Base-by-base conservation (phyloP, 2,113 vertebrate genomes). In the Myiagra hebetior region DNA sequence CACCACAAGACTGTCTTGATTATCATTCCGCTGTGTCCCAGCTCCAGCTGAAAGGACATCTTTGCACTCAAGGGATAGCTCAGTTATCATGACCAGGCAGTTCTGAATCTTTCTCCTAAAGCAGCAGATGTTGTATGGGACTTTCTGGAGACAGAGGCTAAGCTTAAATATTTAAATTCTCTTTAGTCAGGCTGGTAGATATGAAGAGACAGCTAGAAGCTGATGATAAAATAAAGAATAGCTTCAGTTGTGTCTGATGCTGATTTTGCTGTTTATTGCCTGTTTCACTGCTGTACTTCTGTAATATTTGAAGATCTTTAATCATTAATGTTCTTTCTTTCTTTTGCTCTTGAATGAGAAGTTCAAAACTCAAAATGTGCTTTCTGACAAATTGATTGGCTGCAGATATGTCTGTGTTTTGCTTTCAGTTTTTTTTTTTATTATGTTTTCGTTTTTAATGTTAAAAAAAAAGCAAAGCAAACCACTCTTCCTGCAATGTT, bases 21-120 rank as follows among this genome's bases (percentile, higher is more conserved):
- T 96, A 69, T 73, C 63, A 63, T 84, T 88, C 53, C 0, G 1
- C 55, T 68, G 72, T 68, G 64, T 92, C 60, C 64, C 77, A 87
- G 67, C 86, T 93, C 52, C 88, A 94, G 83, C 90, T 95, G 90
- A 90, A 95, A 80, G 90, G 92, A 84, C 79, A 52, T 79, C 72
- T 91, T 91, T 90, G 44, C 95, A 56, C 90, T 87, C 52, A 49
- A 52, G 79, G 85, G 85, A 80, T 80, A 85, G 78, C 67, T 87
- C 4, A 0, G 64, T 91, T 94, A 90, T 68, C 72, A 27, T 92
- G 85, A 92, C 85, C 68, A 88, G 46, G 68, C 82, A 84, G 44
- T 93, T 94, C 55, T 76, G 55, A 87, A 44, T 59, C 55, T 82
- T 77, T 85, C 62, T 91, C 8, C 59, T 95, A 37, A 91, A 82